Evolutionary conservation across 2,113 vertebrate genomes (phyloP).

Genomic region (Saccopteryx bilineata): DNA sequence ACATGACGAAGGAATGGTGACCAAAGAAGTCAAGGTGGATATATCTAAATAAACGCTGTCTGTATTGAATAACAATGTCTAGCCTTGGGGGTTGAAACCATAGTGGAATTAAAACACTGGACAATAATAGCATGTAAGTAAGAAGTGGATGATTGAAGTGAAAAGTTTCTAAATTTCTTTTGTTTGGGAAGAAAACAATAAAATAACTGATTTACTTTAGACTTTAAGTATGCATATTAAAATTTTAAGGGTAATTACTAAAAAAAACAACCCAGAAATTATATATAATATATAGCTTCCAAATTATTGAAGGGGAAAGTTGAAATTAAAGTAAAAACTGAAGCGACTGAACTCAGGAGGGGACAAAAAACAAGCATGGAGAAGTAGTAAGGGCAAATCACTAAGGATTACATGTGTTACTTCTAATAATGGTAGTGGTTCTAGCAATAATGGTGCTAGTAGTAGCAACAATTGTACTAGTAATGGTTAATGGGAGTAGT

Average conservation of each 20-base stretch:
- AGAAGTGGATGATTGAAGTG: not conserved
- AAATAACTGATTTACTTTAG: constrained; percentile 16
- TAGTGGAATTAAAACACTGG: not conserved
- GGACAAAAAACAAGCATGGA: not conserved
- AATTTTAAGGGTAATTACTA: not conserved
- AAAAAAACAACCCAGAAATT: not conserved
- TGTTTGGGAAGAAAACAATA: not conserved
- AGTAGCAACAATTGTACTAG: not conserved
- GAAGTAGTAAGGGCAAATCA: not conserved
- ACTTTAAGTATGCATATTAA: not conserved
- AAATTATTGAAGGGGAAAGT: not conserved
- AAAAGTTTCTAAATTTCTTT: constrained; percentile 21
- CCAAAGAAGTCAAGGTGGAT: not conserved
- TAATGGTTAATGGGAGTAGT: not conserved
- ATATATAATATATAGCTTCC: not conserved
- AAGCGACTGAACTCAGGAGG: not conserved
- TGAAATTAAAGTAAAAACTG: constrained; percentile 28
- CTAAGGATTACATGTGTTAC: too few relatives aligned
- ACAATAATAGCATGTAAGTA: not conserved
- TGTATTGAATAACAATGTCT: not conserved
- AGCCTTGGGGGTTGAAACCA: not conserved
- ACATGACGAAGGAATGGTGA: not conserved
- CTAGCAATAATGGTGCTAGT: too few relatives aligned
- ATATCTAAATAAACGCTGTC: not conserved
- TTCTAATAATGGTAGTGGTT: accelerated